phyloP scores from a whole-genome alignment of 2,888 invertebrate genomes.

The Andrena flavipes region DNA sequence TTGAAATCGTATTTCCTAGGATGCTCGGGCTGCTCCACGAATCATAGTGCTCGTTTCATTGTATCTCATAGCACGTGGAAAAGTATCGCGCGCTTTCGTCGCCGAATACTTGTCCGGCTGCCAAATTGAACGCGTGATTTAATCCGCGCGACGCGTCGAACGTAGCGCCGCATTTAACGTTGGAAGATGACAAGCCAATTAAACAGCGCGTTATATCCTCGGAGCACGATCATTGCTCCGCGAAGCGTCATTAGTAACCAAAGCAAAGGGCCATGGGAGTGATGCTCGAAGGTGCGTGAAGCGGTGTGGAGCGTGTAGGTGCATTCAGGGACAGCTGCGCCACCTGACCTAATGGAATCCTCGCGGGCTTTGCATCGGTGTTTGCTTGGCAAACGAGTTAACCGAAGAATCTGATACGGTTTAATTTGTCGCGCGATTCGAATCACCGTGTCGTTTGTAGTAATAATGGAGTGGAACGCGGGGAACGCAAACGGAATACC shows the following conservation, averaged over 20 bases:
- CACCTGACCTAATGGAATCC: background rate
- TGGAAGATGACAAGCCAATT: constrained; percentile 61
- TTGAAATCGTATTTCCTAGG: background rate
- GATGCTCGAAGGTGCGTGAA: constrained; percentile 16
- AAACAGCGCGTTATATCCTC: constrained; percentile 40
- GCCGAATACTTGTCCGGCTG: constrained; percentile 32
- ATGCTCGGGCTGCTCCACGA: background rate
- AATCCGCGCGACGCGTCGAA: constrained; percentile 48
- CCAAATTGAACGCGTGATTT: constrained; percentile 63
- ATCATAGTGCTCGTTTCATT: background rate
- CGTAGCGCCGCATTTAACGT: constrained; percentile 35
- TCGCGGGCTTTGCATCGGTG: constrained; percentile 1
- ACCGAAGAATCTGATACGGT: background rate
- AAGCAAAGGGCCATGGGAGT: constrained; percentile 27
- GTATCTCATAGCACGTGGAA: background rate
- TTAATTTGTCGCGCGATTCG: background rate
- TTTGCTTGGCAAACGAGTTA: constrained; percentile 11
- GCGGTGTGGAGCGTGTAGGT: background rate
- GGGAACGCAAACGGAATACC: too few species aligned
- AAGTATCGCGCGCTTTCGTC: constrained; percentile 4
- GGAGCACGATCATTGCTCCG: constrained; percentile 13
- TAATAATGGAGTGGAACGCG: background rate
- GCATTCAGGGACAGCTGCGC: constrained; percentile 32
- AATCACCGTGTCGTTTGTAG: background rate
- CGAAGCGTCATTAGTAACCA: constrained; percentile 32